Evolutionary conservation across 2,797 vertebrate species (phyloP), one percentile per base, ranked within the genome.

Genomic region (Pristis pectinata): DNA sequence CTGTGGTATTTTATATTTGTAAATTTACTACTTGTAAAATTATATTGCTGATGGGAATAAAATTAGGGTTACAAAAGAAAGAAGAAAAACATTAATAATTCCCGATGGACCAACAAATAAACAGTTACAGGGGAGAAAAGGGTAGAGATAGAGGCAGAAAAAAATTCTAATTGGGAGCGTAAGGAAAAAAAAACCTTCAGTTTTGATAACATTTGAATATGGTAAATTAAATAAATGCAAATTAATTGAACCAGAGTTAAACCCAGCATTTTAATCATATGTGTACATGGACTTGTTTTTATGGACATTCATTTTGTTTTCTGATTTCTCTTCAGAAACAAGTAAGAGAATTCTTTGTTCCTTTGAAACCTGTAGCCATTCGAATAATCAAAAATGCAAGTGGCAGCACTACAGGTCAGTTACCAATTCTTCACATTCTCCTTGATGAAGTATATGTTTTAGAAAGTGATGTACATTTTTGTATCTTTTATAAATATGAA

Each of bases 291-390:
- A 24, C 0, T 4, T 5, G 7, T 93, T 44, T 70, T 61, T 44
- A 61, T 44, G 4, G 92, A 67, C 13, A 72, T 94, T 94, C 44
- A 34, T 76, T 24, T 19, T 30, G 1, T 53, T 15, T 53, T 53
- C 37, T 79, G 64, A 92, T 94, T 17, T 95, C 11, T 94, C 93
- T 80, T 6, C 95, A 99, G 99, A 97, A 98, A 98, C 98, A 98
- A 94, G 97, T 99, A 0, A 93, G 94, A 83, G 98, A 99, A 67
- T 99, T 99, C 95, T 98, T 99, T 97, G 96, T 97, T 0, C 99
- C 99, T 0, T 96, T 99, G 96, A 99, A 97, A 91, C 98, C 99
- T 0, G 98, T 97, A 87, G 98, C 98, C 10, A 97, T 99, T 95
- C 96, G 98, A 87, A 98, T 99, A 53, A 97, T 97, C 77, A 98